phyloP scores from a whole-genome alignment of 2,113 vertebrate genomes.

The Hippocampus mohnikei region DNA sequence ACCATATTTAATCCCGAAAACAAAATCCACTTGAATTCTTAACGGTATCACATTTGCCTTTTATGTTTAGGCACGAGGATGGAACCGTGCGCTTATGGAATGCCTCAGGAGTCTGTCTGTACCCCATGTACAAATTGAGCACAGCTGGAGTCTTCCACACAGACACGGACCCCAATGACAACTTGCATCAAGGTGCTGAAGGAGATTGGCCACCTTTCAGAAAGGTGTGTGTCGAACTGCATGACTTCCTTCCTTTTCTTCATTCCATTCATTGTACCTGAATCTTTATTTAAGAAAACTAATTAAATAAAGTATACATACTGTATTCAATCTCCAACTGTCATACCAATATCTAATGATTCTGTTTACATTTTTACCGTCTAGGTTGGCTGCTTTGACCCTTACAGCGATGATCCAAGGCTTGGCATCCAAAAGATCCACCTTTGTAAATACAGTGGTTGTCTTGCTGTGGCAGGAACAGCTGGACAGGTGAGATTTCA shows the following conservation, averaged over 20 bases:
- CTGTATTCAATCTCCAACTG: background rate
- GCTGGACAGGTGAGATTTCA: constrained; percentile 84
- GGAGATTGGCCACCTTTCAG: constrained; percentile 95
- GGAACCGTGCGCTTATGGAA: constrained; percentile 96
- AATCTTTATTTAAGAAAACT: background rate
- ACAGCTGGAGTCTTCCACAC: constrained; percentile 88
- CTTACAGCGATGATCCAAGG: constrained; percentile 94
- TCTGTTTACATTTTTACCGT: background rate
- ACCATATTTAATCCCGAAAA: background rate
- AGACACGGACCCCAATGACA: constrained; percentile 86
- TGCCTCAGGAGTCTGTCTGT: constrained; percentile 89
- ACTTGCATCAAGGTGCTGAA: constrained; percentile 82
- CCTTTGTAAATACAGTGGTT: constrained; percentile 96
- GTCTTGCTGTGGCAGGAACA: constrained; percentile 90
- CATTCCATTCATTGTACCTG: background rate
- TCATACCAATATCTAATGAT: background rate
- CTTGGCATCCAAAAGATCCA: constrained; percentile 98
- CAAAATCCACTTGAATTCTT: background rate
- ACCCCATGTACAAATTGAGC: constrained; percentile 90
- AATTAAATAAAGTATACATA: background rate
- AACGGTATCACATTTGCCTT: background rate
- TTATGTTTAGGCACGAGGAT: constrained; percentile 83
- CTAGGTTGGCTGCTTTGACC: constrained; percentile 95
- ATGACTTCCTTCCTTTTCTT: background rate
- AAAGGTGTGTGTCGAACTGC: constrained; percentile 74